phyloP scores from a whole-genome alignment of 2,888 invertebrate species.

The Gandaritis pyraliata region DNA sequence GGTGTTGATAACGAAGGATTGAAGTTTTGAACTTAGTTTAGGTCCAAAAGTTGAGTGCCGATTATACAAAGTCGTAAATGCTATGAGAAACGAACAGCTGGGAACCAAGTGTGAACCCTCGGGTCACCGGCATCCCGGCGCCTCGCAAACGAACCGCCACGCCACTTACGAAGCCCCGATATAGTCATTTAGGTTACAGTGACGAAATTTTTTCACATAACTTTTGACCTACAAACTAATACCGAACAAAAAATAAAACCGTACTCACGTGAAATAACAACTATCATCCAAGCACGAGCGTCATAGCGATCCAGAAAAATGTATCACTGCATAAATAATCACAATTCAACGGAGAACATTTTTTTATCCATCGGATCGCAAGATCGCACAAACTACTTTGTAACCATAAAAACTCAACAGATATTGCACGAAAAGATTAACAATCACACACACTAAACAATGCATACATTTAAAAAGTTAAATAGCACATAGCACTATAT shows the following conservation, averaged over 20 bases:
- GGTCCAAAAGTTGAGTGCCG: conserved; percentile 29
- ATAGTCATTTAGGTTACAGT: conserved; percentile 44
- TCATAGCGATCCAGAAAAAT: conserved; percentile 75
- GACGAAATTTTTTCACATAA: conserved; percentile 58
- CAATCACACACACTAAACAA: conserved; percentile 70
- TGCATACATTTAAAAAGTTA: conserved; percentile 65
- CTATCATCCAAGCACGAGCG: conserved; percentile 81
- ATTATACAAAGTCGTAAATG: conserved; percentile 21
- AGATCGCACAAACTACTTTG: conserved; percentile 75
- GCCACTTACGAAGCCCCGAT: conserved; percentile 64
- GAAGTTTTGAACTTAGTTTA: conserved; percentile 36
- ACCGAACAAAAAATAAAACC: conserved; percentile 46
- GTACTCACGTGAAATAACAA: conserved; percentile 73
- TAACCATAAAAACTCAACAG: conserved; percentile 76
- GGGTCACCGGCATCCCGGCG: conserved; percentile 57
- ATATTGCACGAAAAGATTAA: conserved; percentile 73
- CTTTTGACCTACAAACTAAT: conserved; percentile 43
- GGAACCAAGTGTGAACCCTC: conserved; percentile 27
- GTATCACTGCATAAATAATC: conserved; percentile 81
- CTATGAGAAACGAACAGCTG: conserved; percentile 54
- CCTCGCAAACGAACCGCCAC: conserved; percentile 54
- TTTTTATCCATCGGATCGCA: conserved; percentile 70
- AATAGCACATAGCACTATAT: conserved; percentile 76
- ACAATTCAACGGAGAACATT: conserved; percentile 82
- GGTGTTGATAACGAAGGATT: conserved; percentile 45